Base-by-base conservation (phyloP, 1,140 invertebrate species). In the Ceratosolen solmsi region DNA sequence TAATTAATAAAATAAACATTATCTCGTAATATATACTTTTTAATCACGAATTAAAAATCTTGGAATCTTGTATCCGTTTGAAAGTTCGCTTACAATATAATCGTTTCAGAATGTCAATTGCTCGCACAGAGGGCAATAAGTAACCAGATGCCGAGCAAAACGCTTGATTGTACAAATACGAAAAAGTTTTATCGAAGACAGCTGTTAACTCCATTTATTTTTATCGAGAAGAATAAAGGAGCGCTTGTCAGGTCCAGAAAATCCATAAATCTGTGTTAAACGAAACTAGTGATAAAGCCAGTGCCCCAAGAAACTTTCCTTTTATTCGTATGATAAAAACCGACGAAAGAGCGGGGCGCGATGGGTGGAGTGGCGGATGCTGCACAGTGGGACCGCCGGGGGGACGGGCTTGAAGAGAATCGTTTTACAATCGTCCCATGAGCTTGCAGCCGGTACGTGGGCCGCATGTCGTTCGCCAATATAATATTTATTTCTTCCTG, bases 251-350 rank as follows among this genome's bases (percentile, higher is more conserved):
- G 33, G 20, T 11, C 3, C 33, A 68, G 33, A 20, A n/a, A 68
- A 68, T 68, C 22, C 63, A 68, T 68, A 68, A 68, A 68, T 68
- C 63, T 68, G 63, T n/a, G 63, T 38, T 68, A 22, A 68, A 38
- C 33, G 20, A 68, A 68, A 38, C 17, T 68, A 68, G 63, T 68
- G 63, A 68, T 68, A 38, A 68, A 68, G 36, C 38, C 33, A 68
- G 33, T 68, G 63, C 5, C 3, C 20, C 2, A 2, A 5, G 15
- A 38, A 68, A 38, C 5, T 38, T 68, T 38, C 2, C 20, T 68
- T 58, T 68, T 68, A 38, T 38, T 38, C 15, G 1, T 0, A 38
- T n/a, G 7, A n/a, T 68, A 38, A 68, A 68, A 38, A n/a, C 8
- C 33, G 20, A 38, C 27, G 27, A 68, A n/a, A 68, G 30, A 22